Evolutionary conservation across 2,113 vertebrate genomes (phyloP).

Genomic region (Apodemus sylvaticus): DNA sequence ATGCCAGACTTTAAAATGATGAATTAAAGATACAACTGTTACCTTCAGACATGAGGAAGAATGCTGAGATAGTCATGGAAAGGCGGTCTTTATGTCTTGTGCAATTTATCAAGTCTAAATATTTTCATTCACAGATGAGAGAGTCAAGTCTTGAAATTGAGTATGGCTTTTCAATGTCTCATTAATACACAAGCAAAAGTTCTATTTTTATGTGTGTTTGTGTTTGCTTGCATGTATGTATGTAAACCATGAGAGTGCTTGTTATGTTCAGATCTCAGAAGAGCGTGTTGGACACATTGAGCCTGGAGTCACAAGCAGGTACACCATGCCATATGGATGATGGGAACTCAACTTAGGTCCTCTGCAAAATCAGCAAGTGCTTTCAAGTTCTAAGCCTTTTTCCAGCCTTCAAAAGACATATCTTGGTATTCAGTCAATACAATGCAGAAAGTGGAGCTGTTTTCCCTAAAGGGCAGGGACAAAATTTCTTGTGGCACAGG

Average conservation of each 20-base stretch:
- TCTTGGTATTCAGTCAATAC: not conserved
- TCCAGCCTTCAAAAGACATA: not conserved
- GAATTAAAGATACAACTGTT: rapidly evolving
- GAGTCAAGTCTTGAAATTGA: not conserved
- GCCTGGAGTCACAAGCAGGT: not conserved
- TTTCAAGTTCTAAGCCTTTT: not conserved
- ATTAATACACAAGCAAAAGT: not conserved
- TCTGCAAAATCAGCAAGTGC: not conserved
- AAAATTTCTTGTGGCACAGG: not conserved
- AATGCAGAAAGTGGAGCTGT: not conserved
- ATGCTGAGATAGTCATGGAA: rapidly evolving
- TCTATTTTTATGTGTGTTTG: not conserved
- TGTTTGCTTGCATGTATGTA: not conserved
- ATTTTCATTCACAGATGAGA: rapidly evolving
- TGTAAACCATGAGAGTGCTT: not conserved
- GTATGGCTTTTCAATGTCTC: rapidly evolving
- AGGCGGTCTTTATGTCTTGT: not conserved
- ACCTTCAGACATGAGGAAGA: rapidly evolving
- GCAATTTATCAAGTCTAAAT: not conserved
- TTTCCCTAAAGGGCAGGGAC: not conserved
- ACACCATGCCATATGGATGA: too few species aligned
- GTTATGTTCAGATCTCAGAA: not conserved
- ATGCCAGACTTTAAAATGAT: not conserved
- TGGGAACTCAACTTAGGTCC: not conserved
- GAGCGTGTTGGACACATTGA: not conserved